Conservation (phyloP, 1,140 invertebrate genomes). For the Heliconius nattereri region DNA sequence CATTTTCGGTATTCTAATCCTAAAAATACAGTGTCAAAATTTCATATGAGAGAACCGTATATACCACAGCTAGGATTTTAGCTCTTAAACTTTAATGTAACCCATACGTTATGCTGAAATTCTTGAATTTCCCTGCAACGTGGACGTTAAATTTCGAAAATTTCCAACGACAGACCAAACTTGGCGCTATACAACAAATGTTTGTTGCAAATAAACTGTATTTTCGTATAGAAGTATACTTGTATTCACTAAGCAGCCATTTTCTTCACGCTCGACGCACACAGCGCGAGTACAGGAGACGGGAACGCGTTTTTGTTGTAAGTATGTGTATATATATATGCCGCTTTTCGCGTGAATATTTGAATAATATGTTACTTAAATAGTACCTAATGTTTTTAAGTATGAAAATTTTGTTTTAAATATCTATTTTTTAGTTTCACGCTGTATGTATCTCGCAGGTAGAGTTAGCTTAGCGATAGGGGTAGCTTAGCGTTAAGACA, state of each 20-base stretch:
- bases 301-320: conserved; percentile 40
- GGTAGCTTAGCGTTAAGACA: too few species aligned
- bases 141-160: conserved; percentile 42
- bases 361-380: conserved; percentile 15
- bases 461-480: too few species aligned
- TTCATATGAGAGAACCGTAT: neutral
- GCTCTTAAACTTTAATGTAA: conserved; percentile 1
- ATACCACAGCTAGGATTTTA: conserved; percentile 17
- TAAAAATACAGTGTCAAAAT: conserved; percentile 3
- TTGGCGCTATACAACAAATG: conserved; percentile 45
- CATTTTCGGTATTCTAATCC: neutral
- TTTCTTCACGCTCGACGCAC: conserved; percentile 52
- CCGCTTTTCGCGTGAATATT: conserved; percentile 35
- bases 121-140: conserved; percentile 10
- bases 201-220: conserved; percentile 54
- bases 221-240: conserved; percentile 33
- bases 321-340: conserved; percentile 3
- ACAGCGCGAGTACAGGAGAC: conserved; percentile 40
- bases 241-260: conserved; percentile 50
- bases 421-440: too few species aligned
- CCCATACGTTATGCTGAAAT: neutral
- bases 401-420: too few species aligned
- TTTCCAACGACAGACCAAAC: conserved; percentile 41
- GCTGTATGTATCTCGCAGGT: too few species aligned
- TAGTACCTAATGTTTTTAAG: too few species aligned